phyloP scores from a whole-genome alignment of 2,888 invertebrate genomes.

The Aspidiotus destructor region DNA sequence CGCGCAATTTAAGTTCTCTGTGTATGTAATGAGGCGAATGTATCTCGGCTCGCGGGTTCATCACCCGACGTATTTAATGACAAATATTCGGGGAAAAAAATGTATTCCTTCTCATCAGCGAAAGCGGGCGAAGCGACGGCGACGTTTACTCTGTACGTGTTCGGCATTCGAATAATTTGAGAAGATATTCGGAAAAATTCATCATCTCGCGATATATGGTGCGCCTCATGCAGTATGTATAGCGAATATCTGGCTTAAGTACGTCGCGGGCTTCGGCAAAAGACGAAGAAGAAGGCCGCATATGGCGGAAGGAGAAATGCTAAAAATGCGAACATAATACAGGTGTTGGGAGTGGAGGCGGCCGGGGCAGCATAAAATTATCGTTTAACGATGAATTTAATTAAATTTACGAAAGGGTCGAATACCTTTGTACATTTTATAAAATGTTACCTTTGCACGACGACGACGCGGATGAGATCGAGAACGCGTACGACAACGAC shows the following conservation, averaged over 20 bases:
- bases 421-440: slow-evolving; percentile 30
- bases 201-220: not conserved
- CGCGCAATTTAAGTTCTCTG: too few relatives aligned
- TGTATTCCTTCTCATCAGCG: too few relatives aligned
- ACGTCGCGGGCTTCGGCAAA: not conserved
- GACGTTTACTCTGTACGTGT: not conserved
- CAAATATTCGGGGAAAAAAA: too few relatives aligned
- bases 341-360: not conserved
- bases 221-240: not conserved
- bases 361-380: slow-evolving; percentile 25
- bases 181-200: slow-evolving; percentile 2
- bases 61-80: too few relatives aligned
- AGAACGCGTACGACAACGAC: not conserved
- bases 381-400: slow-evolving; percentile 32
- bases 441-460: slow-evolving; percentile 26
- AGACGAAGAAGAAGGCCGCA: not conserved
- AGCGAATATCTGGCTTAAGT: too few relatives aligned
- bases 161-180: slow-evolving; percentile 1
- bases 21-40: too few relatives aligned
- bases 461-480: not conserved
- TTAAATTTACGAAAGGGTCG: slow-evolving; percentile 31
- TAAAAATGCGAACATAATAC: slow-evolving; percentile 2
- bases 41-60: too few relatives aligned
- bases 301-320: not conserved
- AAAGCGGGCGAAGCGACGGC: too few relatives aligned